A percentile compares a stretch with the other conserved stretches of the same genome.
These are phyloP conservation scores for Benthosema pterotum DNA, from an alignment of 2,797 vertebrate species.

Conservation along the genomic window DNA sequence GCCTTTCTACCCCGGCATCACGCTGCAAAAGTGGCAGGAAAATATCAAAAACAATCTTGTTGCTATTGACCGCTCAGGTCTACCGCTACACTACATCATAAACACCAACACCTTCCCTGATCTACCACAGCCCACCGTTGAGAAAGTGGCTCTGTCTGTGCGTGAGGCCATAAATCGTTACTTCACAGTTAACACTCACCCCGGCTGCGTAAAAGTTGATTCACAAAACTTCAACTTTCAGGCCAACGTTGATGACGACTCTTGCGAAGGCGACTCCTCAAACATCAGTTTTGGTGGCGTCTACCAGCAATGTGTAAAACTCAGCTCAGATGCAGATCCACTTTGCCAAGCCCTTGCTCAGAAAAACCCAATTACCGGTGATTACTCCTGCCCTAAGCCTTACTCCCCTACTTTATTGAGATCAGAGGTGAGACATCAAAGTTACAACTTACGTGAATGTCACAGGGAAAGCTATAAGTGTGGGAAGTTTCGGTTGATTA, in stretches of 20 bases:
- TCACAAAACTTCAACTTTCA: slow-evolving; percentile 91
- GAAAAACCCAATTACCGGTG: slow-evolving; percentile 85
- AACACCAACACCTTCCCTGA: slow-evolving; percentile 78
- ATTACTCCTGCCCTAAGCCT: slow-evolving; percentile 76
- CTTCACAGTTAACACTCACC: slow-evolving; percentile 86
- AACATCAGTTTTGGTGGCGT: slow-evolving; percentile 91
- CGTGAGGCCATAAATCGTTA: slow-evolving; percentile 80
- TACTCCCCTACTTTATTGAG: slow-evolving; percentile 76
- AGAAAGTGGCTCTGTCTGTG: slow-evolving; percentile 75
- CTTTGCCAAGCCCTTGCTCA: slow-evolving; percentile 81
- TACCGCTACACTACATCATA: slow-evolving; percentile 85
- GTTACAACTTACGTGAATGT: slow-evolving; percentile 83
- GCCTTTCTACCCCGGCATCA: slow-evolving; percentile 90
- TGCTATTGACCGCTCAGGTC: slow-evolving; percentile 85
- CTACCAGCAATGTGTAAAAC: slow-evolving; percentile 80
- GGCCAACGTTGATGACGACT: slow-evolving; percentile 86
- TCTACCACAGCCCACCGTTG: slow-evolving; percentile 82
- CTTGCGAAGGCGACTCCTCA: slow-evolving; percentile 80
- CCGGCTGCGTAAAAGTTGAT: slow-evolving; percentile 79
- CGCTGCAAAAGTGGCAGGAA: slow-evolving; percentile 90
- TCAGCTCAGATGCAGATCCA: slow-evolving; percentile 42
- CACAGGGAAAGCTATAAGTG: slow-evolving; percentile 25
- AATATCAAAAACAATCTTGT: slow-evolving; percentile 87
- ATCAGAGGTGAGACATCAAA: slow-evolving; percentile 79
- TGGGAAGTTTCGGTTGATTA: slow-evolving; percentile 20